Base-by-base conservation (phyloP, 2,888 invertebrate species). In the Mesorhabditis sp. region DNA sequence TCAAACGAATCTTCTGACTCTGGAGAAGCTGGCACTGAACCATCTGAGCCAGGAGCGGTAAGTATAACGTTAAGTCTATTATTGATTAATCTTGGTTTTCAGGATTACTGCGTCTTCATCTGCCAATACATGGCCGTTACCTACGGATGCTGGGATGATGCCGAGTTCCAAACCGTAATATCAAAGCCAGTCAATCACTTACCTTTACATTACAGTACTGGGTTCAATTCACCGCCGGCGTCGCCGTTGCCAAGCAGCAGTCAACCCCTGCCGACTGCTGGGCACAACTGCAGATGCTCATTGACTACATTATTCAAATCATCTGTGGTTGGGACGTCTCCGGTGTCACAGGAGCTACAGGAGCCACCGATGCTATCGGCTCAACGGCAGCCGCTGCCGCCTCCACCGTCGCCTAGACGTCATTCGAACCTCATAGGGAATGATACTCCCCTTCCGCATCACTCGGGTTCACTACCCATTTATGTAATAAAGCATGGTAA, bases 251-350 rank as follows among this genome's bases (percentile, higher is more conserved):
- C 58, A 13, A 10, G n/a, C n/a, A 10, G 58, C 58, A 50, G n/a
- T 10, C 10, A n/a, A 50, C 58, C n/a, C n/a, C 58, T 13, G n/a
- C 7, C 10, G 58, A 50, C 7, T n/a, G n/a, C 7, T 50, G 58
- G 58, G 58, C n/a, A n/a, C 58, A 50, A 50, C 10, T 13, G 58
- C 58, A 50, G 58, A 50, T 50, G 58, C 58, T 50, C 58, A 13
- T 10, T 50, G 58, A 50, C 58, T 13, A 50, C 58, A n/a, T n/a
- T 10, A 50, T 50, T 50, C 58, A 50, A 50, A 50, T 50, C 10
- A 50, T 50, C 58, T 50, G 58, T n/a, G 58, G n/a, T 13, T 50
- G 58, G 58, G 58, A 28, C 2, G 28, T 50, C 7, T 13, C 10
- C 10, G 58, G 58, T 13, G 10, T 50, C 7, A n/a, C n/a, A 2